These are phyloP conservation scores for Poecilia wingei DNA, from an alignment of 2,797 vertebrate genomes.

Conservation along the genomic window DNA sequence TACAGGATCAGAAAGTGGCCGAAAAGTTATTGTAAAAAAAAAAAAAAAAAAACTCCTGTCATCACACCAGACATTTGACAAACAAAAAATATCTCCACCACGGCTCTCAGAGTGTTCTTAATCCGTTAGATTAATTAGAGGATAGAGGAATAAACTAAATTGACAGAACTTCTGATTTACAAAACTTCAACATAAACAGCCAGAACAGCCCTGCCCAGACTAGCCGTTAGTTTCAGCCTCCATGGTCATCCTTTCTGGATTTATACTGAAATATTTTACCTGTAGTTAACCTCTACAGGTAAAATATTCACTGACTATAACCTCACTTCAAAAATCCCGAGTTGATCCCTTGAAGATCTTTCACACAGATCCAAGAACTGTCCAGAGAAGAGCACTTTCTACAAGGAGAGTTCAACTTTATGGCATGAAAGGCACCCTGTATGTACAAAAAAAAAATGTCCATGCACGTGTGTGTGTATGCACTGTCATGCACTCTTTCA, in stretches of 20 bases:
- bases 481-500: constrained; percentile 49
- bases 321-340: background rate
- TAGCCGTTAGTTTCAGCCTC: background rate
- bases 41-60: no score
- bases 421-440: constrained; percentile 74
- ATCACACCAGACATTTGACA: no score
- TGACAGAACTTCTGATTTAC: no score
- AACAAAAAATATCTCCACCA: no score
- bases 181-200: no score
- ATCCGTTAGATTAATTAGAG: no score
- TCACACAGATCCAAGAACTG: constrained; percentile 40
- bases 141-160: no score
- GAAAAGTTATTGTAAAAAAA: no score
- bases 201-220: background rate
- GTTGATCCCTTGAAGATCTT: constrained; percentile 15
- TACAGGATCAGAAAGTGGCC: no score
- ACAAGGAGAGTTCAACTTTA: constrained; percentile 60
- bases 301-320: background rate
- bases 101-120: no score
- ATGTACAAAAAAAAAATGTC: constrained; percentile 57
- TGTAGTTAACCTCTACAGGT: background rate
- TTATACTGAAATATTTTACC: background rate
- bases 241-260: background rate
- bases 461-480: constrained; percentile 66
- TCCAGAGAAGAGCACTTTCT: constrained; percentile 41